Evolutionary conservation across 1,140 invertebrate species (phyloP), one percentile per base, ranked within the genome.

Genomic region (Drosophila serrata): DNA sequence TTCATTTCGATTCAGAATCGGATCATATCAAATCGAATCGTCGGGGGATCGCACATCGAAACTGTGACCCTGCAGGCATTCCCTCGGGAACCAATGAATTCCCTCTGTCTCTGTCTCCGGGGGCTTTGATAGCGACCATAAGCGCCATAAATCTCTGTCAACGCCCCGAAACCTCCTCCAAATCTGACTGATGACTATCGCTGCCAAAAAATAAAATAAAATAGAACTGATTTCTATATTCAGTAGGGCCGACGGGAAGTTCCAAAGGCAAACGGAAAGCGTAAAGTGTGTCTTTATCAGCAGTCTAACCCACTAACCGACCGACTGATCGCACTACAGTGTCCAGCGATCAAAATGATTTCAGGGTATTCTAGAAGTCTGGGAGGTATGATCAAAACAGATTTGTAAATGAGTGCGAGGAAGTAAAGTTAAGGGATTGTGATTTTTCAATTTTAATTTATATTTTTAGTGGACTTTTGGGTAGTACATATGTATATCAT

Each of bases 131-230:
- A 75, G 73, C 53, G 22, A 56, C 31, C 33, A 35, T n/a, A 24
- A 46, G 69, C 67, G 56, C 69, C 73, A 88, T 88, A 88, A 90
- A 88, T 87, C 84, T 87, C 82, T 87, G 84, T 87, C 85, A 77
- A 63, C 39, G 69, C 53, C 65, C 57, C 49, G 42, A 72, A 72
- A 72, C 42, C 42, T 33, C 27, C 27, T 40, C 22, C 49, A 13
- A 72, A 58, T 48, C 68, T 40, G 9, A 37, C 51, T 35, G 74
- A 76, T 67, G 55, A 19, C 60, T 56, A 73, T 73, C 69, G 40
- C 35, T 6, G 65, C 42, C 67, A 13, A 13, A 58, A 69, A 13
- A 13, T 48, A 69, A 69, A 55, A 27, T 56, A 22, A 59, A 64
- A 46, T 70, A 58, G 42, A 72, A 73, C 53, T 59, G 69, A 73